These are phyloP conservation scores for Zhuqinia jingwanae DNA, from an alignment of 2,888 invertebrate genomes.

Conservation along the genomic window DNA sequence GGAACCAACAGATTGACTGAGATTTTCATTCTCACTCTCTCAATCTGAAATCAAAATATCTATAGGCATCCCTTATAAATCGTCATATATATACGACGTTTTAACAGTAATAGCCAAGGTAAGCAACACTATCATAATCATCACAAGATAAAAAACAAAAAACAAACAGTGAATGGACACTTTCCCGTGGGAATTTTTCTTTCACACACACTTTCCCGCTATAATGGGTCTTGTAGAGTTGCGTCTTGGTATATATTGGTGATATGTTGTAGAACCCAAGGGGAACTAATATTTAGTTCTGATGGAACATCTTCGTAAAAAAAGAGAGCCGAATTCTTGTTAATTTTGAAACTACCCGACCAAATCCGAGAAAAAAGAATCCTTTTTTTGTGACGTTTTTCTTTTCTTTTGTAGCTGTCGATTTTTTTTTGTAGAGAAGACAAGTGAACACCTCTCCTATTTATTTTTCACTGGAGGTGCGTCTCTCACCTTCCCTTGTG, in stretches of 20 bases:
- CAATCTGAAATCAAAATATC: not conserved
- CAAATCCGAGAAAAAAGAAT: not conserved
- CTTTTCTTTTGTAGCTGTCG: not conserved
- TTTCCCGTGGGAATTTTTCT: constrained; percentile 26
- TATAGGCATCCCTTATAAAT: too few species aligned
- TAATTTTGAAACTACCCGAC: not conserved
- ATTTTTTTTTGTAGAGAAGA: too few species aligned
- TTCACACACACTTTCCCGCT: too few species aligned
- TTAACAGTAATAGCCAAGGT: too few species aligned
- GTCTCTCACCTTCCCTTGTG: not conserved
- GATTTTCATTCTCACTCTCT: too few species aligned
- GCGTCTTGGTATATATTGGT: too few species aligned
- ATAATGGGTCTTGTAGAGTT: not conserved
- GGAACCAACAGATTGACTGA: constrained; percentile 20
- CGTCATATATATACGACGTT: too few species aligned
- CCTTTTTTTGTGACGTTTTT: not conserved
- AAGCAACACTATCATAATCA: too few species aligned
- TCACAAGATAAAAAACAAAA: not conserved
- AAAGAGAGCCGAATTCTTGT: not conserved
- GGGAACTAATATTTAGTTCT: constrained; percentile 18
- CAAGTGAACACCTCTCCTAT: not conserved
- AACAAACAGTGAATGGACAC: not conserved
- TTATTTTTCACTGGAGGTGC: not conserved
- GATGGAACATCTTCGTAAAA: not conserved
- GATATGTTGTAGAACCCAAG: not conserved